phyloP scores from a whole-genome alignment of 2,113 vertebrate species.

The Heloderma charlesbogerti region DNA sequence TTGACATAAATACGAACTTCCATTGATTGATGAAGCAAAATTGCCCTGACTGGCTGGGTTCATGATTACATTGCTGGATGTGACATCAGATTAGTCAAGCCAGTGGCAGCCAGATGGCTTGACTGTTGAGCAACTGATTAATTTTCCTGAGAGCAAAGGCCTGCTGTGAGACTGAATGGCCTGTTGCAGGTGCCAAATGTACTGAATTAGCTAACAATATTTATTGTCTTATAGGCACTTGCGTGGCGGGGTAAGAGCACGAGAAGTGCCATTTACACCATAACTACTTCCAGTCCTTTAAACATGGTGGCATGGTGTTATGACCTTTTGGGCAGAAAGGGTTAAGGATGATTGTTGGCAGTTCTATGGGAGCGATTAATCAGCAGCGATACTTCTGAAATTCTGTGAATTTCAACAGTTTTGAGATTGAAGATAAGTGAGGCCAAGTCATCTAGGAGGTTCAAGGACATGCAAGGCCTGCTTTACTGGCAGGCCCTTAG shows the following conservation, averaged over 20 bases:
- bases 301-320: too few relatives aligned
- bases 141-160: background rate
- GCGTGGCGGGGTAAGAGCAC: background rate
- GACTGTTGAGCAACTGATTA: background rate
- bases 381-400: background rate
- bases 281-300: background rate
- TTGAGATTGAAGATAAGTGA: background rate
- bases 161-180: background rate
- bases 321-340: background rate
- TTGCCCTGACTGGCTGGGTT: background rate
- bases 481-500: background rate
- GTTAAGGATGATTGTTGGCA: background rate
- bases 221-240: background rate
- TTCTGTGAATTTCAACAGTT: conserved; percentile 22
- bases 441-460: background rate
- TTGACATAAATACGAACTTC: background rate
- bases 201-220: background rate
- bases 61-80: background rate
- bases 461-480: background rate
- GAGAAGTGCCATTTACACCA: background rate
- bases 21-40: background rate
- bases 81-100: background rate
- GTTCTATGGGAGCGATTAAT: background rate
- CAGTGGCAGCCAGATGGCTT: background rate
- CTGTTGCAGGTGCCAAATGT: too few relatives aligned